Evolutionary conservation across 2,113 vertebrate genomes (phyloP).

Genomic region (Struthidea cinerea): DNA sequence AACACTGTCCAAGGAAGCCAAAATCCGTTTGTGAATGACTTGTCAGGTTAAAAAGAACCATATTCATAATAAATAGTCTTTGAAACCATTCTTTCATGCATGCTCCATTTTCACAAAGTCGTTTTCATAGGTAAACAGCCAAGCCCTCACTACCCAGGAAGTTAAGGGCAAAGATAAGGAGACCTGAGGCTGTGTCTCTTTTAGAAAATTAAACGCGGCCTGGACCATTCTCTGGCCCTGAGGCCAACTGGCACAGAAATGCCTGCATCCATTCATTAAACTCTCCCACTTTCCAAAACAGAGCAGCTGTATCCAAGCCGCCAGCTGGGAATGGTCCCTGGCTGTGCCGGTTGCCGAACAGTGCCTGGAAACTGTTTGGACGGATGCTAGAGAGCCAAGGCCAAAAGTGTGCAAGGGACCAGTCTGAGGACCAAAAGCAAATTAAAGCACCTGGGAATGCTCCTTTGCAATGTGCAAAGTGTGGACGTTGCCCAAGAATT

Average conservation of each 20-base stretch:
- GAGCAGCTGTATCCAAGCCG: not conserved
- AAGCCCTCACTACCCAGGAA: slow-evolving; percentile 27
- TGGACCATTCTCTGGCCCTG: not conserved
- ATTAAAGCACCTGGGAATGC: not conserved
- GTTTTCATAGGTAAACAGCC: slow-evolving; percentile 24
- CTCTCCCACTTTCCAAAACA: slow-evolving; percentile 38
- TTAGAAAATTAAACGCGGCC: not conserved
- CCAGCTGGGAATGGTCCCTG: slow-evolving; percentile 31
- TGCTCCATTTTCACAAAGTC: not conserved
- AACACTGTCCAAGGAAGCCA: not conserved
- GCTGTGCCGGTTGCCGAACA: not conserved
- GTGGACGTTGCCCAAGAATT: not conserved
- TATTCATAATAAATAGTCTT: slow-evolving; percentile 45
- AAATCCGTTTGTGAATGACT: slow-evolving; percentile 44
- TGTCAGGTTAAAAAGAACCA: slow-evolving; percentile 25
- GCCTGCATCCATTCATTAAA: slow-evolving; percentile 44
- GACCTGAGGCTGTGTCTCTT: slow-evolving; percentile 32
- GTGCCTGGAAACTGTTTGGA: slow-evolving; percentile 8
- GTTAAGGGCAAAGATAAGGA: slow-evolving; percentile 40
- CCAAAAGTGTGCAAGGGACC: not conserved
- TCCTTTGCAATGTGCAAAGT: not conserved
- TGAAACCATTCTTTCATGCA: slow-evolving; percentile 33
- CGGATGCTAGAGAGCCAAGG: not conserved
- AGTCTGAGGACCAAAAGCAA: not conserved
- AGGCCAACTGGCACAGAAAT: slow-evolving; percentile 42